Conservation (phyloP, 2,797 vertebrate species). For the Apogon talboti region DNA sequence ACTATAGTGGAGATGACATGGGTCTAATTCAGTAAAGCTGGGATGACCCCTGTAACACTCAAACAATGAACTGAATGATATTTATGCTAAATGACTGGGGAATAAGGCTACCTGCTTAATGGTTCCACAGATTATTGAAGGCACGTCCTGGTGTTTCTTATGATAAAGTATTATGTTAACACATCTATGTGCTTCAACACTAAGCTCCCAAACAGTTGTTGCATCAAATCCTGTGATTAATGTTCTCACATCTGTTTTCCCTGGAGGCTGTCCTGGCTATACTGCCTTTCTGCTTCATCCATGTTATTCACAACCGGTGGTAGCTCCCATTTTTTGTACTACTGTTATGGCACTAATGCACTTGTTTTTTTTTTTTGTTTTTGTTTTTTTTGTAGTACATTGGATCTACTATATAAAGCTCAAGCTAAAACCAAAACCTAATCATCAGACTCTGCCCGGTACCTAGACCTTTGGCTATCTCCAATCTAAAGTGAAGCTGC, state of each 20-base stretch:
- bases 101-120: constrained; percentile 44
- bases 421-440: constrained; percentile 19
- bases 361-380: background rate
- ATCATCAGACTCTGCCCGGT: constrained; percentile 22
- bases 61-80: constrained; percentile 22
- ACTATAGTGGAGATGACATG: constrained; percentile 25
- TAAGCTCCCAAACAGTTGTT: constrained; percentile 10
- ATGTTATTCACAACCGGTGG: constrained; percentile 12
- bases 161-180: constrained; percentile 38
- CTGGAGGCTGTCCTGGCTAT: constrained; percentile 4
- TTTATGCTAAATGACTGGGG: constrained; percentile 30
- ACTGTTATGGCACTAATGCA: constrained; percentile 2
- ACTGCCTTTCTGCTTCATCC: background rate
- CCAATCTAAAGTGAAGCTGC: constrained; percentile 37
- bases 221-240: constrained; percentile 20
- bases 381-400: background rate
- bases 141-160: constrained; percentile 20
- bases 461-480: constrained; percentile 24
- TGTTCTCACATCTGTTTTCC: constrained; percentile 24
- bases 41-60: constrained; percentile 25
- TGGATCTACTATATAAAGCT: background rate
- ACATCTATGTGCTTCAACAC: constrained; percentile 1
- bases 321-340: constrained; percentile 7
- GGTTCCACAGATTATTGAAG: constrained; percentile 42
- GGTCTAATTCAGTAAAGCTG: constrained; percentile 52